Percentiles rank a stretch among this genome's conserved stretches.
These are phyloP conservation scores for Lepilemur ruficaudatus DNA, from an alignment of 2,797 vertebrate genomes.

Conservation along the genomic window DNA sequence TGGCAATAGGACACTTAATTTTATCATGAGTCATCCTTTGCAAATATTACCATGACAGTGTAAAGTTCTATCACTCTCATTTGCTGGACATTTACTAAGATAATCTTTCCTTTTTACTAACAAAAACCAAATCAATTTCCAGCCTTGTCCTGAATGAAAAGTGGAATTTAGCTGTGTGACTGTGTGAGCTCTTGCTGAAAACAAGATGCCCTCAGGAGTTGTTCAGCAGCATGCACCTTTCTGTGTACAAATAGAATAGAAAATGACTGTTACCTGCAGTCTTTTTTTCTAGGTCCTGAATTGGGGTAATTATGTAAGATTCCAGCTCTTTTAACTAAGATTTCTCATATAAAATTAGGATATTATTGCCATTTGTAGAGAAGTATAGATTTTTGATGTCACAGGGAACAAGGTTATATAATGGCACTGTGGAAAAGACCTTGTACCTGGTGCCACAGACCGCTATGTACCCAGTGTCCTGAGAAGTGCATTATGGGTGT, in stretches of 20 bases:
- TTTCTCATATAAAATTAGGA: constrained; percentile 24
- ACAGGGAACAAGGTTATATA: neutral
- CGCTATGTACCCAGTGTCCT: neutral
- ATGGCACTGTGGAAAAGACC: neutral
- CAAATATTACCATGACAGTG: neutral
- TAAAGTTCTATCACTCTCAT: neutral
- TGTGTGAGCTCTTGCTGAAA: neutral
- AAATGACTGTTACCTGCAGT: constrained; percentile 22
- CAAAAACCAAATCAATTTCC: constrained; percentile 3
- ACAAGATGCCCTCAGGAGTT: constrained; percentile 30
- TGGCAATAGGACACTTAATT: neutral
- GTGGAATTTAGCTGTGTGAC: neutral
- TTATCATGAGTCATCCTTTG: neutral
- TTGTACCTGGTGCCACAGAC: neutral
- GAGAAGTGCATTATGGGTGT: neutral
- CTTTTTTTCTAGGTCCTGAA: constrained; percentile 7
- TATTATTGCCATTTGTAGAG: constrained; percentile 36
- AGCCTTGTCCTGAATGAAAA: neutral
- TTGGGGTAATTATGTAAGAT: constrained; percentile 57
- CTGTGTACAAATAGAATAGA: neutral
- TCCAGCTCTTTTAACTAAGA: neutral
- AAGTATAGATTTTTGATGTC: neutral
- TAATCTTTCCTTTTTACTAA: constrained; percentile 31
- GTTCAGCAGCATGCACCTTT: neutral
- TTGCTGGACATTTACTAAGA: constrained; percentile 44